Evolutionary conservation across 2,888 invertebrate genomes (phyloP).

Genomic region (Ophioninae sp.): DNA sequence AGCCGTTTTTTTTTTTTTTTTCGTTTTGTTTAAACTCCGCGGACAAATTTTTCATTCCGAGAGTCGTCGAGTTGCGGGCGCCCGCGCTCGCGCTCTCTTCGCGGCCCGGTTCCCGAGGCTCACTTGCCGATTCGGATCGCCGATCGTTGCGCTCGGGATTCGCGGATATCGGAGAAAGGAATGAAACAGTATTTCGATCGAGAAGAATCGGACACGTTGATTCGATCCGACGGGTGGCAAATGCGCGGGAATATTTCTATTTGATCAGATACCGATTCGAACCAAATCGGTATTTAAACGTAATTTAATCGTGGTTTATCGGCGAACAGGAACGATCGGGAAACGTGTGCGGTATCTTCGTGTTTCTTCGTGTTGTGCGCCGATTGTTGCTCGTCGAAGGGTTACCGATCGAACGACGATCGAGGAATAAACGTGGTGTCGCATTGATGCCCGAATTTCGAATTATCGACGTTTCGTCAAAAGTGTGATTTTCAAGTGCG

Average conservation of each 20-base stretch:
- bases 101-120: background rate
- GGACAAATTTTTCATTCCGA: background rate
- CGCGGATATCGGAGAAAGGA: background rate
- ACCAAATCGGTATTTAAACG: too few relatives aligned
- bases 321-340: background rate
- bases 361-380: background rate
- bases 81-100: background rate
- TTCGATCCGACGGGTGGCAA: constrained; percentile 20
- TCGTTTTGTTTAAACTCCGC: background rate
- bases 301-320: background rate
- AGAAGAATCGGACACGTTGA: background rate
- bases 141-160: background rate
- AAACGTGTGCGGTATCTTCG: background rate
- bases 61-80: background rate
- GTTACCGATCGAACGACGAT: background rate
- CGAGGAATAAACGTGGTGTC: too few relatives aligned
- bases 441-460: too few relatives aligned
- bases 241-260: constrained; percentile 38
- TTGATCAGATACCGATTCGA: too few relatives aligned
- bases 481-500: background rate
- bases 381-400: background rate
- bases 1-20: too few relatives aligned
- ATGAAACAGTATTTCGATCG: background rate
- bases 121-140: background rate
- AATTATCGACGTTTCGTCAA: constrained; percentile 4